Conservation (phyloP, 2,888 invertebrate genomes). For the Tinea trinotella region DNA sequence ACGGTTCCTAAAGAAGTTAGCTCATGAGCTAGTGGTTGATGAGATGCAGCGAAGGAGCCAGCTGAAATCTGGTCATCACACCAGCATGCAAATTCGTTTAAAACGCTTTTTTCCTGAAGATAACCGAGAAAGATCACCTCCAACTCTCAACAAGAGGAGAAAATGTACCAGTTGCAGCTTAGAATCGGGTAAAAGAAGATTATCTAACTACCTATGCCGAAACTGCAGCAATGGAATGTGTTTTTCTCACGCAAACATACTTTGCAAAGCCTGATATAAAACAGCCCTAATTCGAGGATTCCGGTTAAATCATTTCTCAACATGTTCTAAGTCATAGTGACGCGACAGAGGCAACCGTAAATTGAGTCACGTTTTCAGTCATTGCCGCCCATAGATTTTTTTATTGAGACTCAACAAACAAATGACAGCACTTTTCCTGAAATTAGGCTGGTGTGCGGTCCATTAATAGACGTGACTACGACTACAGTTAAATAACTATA, state of each 20-base stretch:
- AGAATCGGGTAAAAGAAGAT: slow-evolving; percentile 22
- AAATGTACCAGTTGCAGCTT: slow-evolving; percentile 20
- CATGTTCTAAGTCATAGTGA: too few relatives aligned
- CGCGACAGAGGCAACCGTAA: too few relatives aligned
- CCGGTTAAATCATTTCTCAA: too few relatives aligned
- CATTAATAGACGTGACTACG: too few relatives aligned
- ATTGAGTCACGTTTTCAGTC: too few relatives aligned
- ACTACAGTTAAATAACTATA: too few relatives aligned
- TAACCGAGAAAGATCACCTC: slow-evolving; percentile 19
- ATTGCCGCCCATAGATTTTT: too few relatives aligned
- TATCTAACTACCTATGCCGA: slow-evolving; percentile 22
- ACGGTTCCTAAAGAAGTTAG: slow-evolving; percentile 24
- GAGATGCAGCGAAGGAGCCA: slow-evolving; percentile 21
- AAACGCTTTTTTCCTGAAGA: slow-evolving; percentile 21
- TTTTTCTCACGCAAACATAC: slow-evolving; percentile 21
- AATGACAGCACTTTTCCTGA: too few relatives aligned
- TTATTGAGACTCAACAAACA: too few relatives aligned
- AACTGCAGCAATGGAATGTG: slow-evolving; percentile 22
- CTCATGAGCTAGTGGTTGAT: slow-evolving; percentile 22
- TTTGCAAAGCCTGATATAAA: slow-evolving; percentile 13
- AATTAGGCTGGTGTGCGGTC: too few relatives aligned
- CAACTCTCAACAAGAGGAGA: slow-evolving; percentile 19
- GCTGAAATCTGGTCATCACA: slow-evolving; percentile 18
- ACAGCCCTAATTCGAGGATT: too few relatives aligned
- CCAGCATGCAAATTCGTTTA: slow-evolving; percentile 19